These are phyloP conservation scores for Allygus modestus DNA, from an alignment of 2,888 invertebrate genomes.

Conservation along the genomic window DNA sequence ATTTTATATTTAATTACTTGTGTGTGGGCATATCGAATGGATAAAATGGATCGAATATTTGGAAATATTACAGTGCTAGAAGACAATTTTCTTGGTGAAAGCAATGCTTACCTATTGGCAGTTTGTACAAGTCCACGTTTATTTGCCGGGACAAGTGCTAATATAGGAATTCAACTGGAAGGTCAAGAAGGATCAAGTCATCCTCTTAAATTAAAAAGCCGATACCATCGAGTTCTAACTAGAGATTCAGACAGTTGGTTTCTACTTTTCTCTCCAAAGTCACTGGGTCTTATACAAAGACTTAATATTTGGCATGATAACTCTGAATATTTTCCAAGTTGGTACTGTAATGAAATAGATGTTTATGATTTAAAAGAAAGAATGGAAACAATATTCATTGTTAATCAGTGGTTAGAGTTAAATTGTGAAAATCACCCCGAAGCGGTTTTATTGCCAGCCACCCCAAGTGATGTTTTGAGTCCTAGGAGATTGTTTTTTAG, in stretches of 20 bases:
- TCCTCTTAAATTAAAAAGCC: conserved; percentile 64
- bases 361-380: conserved; percentile 1
- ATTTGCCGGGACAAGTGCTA: conserved; percentile 69
- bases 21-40: conserved; percentile 66
- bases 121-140: conserved; percentile 68
- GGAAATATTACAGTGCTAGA: conserved; percentile 65
- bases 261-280: conserved; percentile 54
- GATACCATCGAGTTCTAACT: conserved; percentile 37
- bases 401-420: background rate
- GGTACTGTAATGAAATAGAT: conserved; percentile 43
- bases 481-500: background rate
- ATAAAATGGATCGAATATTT: conserved; percentile 63
- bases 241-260: conserved; percentile 61
- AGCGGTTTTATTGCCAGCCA: background rate
- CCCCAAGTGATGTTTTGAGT: background rate
- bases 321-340: conserved; percentile 53
- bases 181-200: conserved; percentile 61
- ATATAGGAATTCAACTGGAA: conserved; percentile 68
- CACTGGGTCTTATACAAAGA: conserved; percentile 50
- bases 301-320: conserved; percentile 63
- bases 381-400: conserved; percentile 5
- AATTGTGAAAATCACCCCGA: background rate
- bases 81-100: conserved; percentile 68
- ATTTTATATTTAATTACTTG: conserved; percentile 66
- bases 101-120: conserved; percentile 67